Evolutionary conservation across 2,888 invertebrate genomes (phyloP).

Genomic region (Fragum sueziense): DNA sequence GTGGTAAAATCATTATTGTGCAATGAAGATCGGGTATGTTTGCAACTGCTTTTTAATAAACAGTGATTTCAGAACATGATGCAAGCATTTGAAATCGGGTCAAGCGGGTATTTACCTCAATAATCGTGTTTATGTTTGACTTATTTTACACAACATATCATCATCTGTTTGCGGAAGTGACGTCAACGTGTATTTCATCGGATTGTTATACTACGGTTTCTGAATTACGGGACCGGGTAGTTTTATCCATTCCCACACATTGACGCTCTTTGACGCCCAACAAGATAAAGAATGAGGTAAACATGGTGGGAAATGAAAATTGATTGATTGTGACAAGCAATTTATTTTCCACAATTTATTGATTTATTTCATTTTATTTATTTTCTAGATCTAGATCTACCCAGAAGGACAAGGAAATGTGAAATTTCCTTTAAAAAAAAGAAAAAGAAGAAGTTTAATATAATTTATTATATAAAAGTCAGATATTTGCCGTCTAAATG

Average conservation of each 20-base stretch:
- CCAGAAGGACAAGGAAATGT: too few species aligned
- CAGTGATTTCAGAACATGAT: neutral
- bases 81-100: neutral
- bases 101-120: neutral
- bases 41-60: neutral
- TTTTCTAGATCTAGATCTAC: too few species aligned
- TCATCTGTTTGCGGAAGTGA: conserved; percentile 18
- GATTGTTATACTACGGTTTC: neutral
- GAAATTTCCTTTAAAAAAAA: too few species aligned
- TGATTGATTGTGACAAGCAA: neutral
- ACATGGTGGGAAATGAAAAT: neutral
- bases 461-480: too few species aligned
- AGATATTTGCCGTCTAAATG: too few species aligned
- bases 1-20: conserved; percentile 6
- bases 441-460: too few species aligned
- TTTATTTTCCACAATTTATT: too few species aligned
- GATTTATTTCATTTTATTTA: too few species aligned
- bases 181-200: neutral
- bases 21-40: neutral
- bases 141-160: conserved; percentile 13
- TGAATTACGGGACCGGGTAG: neutral
- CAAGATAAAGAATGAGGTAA: too few species aligned
- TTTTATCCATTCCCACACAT: neutral
- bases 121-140: neutral
- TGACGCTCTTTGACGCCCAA: too few species aligned